Percentiles rank a stretch among this genome's conserved stretches.
Conservation (phyloP, 2,113 vertebrate species). For the Megaceryle maxima region DNA sequence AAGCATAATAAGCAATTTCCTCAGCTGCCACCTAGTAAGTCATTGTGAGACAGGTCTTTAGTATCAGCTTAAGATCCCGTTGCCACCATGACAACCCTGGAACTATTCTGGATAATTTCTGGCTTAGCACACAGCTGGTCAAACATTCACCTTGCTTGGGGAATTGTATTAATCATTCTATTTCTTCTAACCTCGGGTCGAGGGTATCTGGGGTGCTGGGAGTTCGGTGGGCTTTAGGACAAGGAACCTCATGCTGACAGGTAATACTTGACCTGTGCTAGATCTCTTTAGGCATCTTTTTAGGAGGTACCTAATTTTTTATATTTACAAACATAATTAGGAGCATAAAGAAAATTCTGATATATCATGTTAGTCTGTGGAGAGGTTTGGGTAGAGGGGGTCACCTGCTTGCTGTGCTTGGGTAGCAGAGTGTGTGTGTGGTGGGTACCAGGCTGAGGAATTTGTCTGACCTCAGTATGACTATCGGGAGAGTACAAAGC, state of each 20-base stretch:
- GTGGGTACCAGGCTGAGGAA: neutral
- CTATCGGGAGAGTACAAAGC: neutral
- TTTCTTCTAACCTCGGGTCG: neutral
- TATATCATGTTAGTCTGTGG: neutral
- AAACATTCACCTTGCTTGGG: neutral
- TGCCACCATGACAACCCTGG: constrained; percentile 42
- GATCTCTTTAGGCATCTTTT: neutral
- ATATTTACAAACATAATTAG: neutral
- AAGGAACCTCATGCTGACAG: neutral
- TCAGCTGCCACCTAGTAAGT: neutral
- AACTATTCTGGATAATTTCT: constrained; percentile 16
- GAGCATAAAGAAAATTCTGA: neutral
- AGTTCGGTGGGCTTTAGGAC: neutral
- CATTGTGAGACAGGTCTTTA: constrained; percentile 2
- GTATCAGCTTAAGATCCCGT: neutral
- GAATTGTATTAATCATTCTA: neutral
- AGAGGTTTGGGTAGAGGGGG: neutral
- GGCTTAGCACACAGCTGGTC: constrained; percentile 19
- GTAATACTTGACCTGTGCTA: neutral
- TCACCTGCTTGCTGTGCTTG: neutral
- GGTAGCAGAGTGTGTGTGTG: neutral
- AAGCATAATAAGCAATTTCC: constrained; percentile 23
- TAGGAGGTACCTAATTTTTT: neutral
- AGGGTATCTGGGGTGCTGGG: neutral
- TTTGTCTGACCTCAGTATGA: neutral